Conservation (phyloP, 2,113 vertebrate genomes). For the Antechinus stuartii region DNA sequence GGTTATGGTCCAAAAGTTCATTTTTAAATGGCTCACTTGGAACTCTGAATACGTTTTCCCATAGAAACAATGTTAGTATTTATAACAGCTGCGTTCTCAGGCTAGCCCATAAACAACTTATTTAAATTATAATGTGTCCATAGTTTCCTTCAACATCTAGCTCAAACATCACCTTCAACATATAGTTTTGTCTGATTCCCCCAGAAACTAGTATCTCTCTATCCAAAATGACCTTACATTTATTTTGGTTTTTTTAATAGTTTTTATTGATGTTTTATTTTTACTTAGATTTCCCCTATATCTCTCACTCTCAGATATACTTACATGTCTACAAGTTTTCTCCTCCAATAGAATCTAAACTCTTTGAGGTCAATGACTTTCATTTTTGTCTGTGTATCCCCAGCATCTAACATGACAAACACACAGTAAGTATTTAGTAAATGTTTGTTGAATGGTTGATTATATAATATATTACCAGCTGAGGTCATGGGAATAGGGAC, state of each 20-base stretch:
- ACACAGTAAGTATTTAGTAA: neutral
- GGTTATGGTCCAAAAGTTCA: neutral
- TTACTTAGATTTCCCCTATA: neutral
- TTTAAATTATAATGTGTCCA: neutral
- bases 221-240: neutral
- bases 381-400: neutral
- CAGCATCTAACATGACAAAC: neutral
- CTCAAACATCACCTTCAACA: neutral
- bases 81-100: neutral
- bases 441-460: neutral
- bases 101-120: neutral
- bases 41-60: neutral
- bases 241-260: neutral
- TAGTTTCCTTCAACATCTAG: neutral
- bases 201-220: neutral
- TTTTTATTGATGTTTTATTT: neutral
- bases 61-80: neutral
- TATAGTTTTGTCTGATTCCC: neutral
- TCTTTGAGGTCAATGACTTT: neutral
- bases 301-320: neutral
- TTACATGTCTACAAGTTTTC: neutral
- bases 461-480: neutral
- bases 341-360: neutral
- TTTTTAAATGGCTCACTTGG: neutral
- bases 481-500: neutral